Percentiles rank a stretch among this genome's conserved stretches.
These are phyloP conservation scores for Leucania comma DNA, from an alignment of 2,888 invertebrate genomes.

Conservation along the genomic window DNA sequence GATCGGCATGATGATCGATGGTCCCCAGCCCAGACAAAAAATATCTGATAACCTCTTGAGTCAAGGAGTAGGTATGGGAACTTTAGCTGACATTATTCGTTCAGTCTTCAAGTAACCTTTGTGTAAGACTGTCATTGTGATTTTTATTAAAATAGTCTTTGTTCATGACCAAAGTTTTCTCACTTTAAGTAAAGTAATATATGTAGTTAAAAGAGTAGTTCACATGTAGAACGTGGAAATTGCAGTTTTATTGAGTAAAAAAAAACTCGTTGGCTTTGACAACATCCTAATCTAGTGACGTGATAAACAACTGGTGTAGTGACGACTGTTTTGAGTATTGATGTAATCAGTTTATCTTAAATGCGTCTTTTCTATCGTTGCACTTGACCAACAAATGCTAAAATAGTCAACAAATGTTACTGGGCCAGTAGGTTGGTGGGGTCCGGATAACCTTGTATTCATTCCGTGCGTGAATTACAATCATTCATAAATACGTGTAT, in stretches of 20 bases:
- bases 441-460: slow-evolving; percentile 20
- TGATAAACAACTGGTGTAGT: neutral
- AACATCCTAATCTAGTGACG: slow-evolving; percentile 27
- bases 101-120: no score
- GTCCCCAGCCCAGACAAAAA: no score
- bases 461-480: neutral
- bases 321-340: slow-evolving; percentile 30
- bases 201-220: no score
- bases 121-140: no score
- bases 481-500: neutral
- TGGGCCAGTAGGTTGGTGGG: slow-evolving; percentile 11
- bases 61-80: no score
- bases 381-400: slow-evolving; percentile 7
- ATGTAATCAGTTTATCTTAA: slow-evolving; percentile 4
- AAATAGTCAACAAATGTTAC: slow-evolving; percentile 20
- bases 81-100: no score
- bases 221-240: neutral
- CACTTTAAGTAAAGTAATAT: no score
- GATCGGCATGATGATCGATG: no score
- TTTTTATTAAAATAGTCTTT: no score
- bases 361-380: neutral
- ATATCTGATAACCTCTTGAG: no score
- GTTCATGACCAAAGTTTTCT: no score
- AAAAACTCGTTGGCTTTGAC: neutral
- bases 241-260: neutral